phyloP scores from a whole-genome alignment of 2,113 vertebrate genomes.

The Hypanus sabinus region DNA sequence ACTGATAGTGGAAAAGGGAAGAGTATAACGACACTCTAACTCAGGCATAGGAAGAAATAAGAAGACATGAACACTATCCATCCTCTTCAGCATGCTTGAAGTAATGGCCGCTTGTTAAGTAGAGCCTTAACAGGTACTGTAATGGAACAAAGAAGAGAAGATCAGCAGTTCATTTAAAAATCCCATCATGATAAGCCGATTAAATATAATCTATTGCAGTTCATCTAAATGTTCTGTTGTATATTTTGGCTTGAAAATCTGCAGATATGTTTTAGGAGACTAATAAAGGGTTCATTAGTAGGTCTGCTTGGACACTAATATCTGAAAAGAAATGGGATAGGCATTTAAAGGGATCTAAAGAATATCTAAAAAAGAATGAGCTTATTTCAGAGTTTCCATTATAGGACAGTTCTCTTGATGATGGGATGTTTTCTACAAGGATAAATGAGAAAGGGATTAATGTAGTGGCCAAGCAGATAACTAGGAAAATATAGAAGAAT shows the following conservation, averaged over 20 bases:
- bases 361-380: background rate
- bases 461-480: background rate
- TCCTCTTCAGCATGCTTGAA: background rate
- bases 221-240: background rate
- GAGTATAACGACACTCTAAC: background rate
- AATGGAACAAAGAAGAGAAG: background rate
- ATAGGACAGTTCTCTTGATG: background rate
- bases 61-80: background rate
- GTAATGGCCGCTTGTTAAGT: background rate
- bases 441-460: background rate
- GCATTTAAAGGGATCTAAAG: background rate
- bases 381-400: background rate
- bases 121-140: background rate
- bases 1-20: background rate
- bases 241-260: background rate
- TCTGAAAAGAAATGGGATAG: background rate
- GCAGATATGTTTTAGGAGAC: background rate
- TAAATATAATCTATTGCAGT: background rate
- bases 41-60: background rate
- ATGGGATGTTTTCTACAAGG: background rate
- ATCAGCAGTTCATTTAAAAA: background rate
- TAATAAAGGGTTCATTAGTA: background rate
- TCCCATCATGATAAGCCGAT: background rate
- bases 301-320: background rate
- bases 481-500: background rate